Evolutionary conservation across 2,113 vertebrate genomes (phyloP).

Genomic region (Anolis sagrei): DNA sequence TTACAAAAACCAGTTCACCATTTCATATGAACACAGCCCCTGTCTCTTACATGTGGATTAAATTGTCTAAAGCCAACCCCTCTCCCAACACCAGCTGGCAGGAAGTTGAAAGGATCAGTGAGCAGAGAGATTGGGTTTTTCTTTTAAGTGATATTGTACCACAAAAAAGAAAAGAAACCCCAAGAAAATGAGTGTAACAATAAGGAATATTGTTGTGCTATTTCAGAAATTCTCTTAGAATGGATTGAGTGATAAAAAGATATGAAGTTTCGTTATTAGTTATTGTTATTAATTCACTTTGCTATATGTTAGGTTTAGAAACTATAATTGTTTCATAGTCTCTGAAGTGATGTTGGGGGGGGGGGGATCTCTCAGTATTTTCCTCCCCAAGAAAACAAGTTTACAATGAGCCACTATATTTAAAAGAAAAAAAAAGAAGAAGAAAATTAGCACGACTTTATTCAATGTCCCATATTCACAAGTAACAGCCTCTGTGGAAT

Average conservation of each 20-base stretch:
- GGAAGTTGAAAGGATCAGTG: neutral
- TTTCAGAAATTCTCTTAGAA: neutral
- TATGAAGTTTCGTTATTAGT: neutral
- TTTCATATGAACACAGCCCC: neutral
- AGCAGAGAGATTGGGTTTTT: neutral
- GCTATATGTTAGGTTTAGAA: neutral
- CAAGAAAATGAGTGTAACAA: neutral
- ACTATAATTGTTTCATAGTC: neutral
- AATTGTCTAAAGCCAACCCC: neutral
- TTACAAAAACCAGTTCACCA: neutral
- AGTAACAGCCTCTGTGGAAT: neutral
- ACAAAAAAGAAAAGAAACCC: neutral
- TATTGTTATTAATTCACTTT: neutral
- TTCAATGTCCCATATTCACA: neutral
- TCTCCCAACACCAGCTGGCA: neutral
- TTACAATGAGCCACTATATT: neutral
- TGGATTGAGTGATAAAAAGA: neutral
- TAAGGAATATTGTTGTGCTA: neutral
- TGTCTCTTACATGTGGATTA: neutral
- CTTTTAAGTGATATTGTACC: neutral
- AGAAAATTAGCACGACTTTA: neutral
- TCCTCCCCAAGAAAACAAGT: neutral
- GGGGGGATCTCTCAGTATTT: neutral
- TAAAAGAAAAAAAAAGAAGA: neutral
- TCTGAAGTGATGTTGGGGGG: neutral